phyloP scores from a whole-genome alignment of 1,140 invertebrate genomes.

The Hylaeus anthracinus region DNA sequence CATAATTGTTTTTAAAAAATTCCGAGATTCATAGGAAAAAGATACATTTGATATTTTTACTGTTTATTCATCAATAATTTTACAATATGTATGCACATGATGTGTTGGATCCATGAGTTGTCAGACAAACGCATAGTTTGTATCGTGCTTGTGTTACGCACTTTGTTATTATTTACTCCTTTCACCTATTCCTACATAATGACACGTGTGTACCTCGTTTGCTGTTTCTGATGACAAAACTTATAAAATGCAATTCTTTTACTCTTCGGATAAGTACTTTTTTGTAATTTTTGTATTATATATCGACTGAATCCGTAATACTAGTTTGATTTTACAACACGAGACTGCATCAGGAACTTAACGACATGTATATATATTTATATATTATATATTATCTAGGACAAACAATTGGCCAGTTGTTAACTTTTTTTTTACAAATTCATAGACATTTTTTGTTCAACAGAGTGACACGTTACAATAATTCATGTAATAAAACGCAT shows the following conservation, averaged over 20 bases:
- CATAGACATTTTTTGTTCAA: slow-evolving; percentile 57
- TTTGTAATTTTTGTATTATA: slow-evolving; percentile 54
- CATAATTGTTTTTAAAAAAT: background rate
- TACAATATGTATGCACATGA: slow-evolving; percentile 75
- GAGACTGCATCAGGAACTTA: slow-evolving; percentile 77
- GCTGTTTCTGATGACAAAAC: slow-evolving; percentile 69
- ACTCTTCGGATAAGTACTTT: slow-evolving; percentile 47
- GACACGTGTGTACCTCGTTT: slow-evolving; percentile 61
- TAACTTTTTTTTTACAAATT: slow-evolving; percentile 67
- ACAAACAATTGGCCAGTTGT: slow-evolving; percentile 74
- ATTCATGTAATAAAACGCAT: slow-evolving; percentile 54
- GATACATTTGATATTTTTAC: slow-evolving; percentile 72
- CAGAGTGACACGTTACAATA: slow-evolving; percentile 69
- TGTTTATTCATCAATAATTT: slow-evolving; percentile 79
- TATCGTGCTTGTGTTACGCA: slow-evolving; percentile 63
- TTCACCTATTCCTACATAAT: slow-evolving; percentile 65
- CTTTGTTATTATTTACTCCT: slow-evolving; percentile 58
- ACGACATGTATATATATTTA: slow-evolving; percentile 70
- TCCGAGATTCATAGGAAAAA: slow-evolving; percentile 54
- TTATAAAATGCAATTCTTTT: slow-evolving; percentile 65
- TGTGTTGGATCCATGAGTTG: slow-evolving; percentile 69
- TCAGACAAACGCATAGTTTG: slow-evolving; percentile 64
- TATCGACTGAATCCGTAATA: slow-evolving; percentile 67
- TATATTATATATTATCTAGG: slow-evolving; percentile 72
- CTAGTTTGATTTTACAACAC: slow-evolving; percentile 79